These are phyloP conservation scores for Cydia fagiglandana DNA, from an alignment of 1,140 invertebrate genomes.

Conservation along the genomic window DNA sequence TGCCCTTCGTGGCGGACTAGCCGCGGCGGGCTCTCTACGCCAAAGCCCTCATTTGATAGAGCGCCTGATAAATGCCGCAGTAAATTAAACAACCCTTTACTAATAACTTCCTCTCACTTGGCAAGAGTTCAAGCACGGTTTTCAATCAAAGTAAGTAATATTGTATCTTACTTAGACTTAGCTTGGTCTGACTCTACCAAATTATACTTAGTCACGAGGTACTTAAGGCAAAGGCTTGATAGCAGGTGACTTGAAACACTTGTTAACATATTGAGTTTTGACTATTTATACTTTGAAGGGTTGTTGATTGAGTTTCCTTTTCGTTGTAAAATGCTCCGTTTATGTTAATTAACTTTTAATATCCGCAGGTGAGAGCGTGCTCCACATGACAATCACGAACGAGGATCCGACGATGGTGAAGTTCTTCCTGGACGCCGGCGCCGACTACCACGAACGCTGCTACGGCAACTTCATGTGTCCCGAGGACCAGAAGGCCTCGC, in stretches of 20 bases:
- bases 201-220: no score
- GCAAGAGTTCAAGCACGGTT: not conserved
- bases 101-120: slow-evolving; percentile 11
- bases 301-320: not conserved
- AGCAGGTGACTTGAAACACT: no score
- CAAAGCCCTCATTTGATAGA: slow-evolving; percentile 44
- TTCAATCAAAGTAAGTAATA: not conserved
- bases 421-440: slow-evolving; percentile 94
- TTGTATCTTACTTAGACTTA: no score
- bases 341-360: not conserved
- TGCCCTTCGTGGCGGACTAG: slow-evolving; percentile 3
- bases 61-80: slow-evolving; percentile 41
- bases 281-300: no score
- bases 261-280: no score
- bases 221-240: no score
- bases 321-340: not conserved
- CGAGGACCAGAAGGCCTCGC: slow-evolving; percentile 96
- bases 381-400: slow-evolving; percentile 99
- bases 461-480: slow-evolving; percentile 98
- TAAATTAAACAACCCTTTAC: slow-evolving; percentile 37
- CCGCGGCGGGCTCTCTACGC: not conserved
- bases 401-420: slow-evolving; percentile 99
- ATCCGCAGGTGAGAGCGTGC: slow-evolving; percentile 88
- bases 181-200: no score
- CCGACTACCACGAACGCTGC: slow-evolving; percentile 93